A percentile compares a stretch with the other conserved stretches of the same genome.
Conservation (phyloP, 2,888 invertebrate species). For the Machimus rusticus region DNA sequence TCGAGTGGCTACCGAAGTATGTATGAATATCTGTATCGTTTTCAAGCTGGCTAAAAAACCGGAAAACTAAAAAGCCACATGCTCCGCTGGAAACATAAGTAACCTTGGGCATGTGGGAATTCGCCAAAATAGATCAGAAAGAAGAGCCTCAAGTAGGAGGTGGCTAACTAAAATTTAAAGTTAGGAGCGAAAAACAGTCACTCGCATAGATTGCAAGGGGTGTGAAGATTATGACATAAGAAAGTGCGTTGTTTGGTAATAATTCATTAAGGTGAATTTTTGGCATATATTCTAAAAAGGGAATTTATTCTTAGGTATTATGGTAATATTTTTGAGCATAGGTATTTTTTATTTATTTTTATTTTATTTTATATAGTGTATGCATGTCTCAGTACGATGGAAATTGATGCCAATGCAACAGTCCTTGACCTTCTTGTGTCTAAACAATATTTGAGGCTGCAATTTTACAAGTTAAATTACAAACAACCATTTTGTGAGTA, state of each 20-base stretch:
- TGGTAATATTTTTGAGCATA: too few relatives aligned
- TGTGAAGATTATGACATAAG: neutral
- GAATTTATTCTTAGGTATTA: neutral
- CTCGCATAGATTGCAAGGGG: neutral
- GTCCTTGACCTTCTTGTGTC: neutral
- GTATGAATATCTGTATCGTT: neutral
- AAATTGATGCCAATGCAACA: neutral
- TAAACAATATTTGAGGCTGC: neutral
- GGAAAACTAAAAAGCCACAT: neutral
- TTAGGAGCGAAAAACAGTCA: neutral
- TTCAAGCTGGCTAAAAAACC: neutral
- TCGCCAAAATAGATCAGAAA: neutral
- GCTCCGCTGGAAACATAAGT: neutral
- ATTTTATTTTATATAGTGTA: neutral
- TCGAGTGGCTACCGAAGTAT: neutral
- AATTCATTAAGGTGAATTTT: neutral
- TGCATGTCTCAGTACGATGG: neutral
- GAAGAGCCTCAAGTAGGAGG: neutral
- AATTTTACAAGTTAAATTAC: conserved; percentile 20
- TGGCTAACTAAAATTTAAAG: neutral
- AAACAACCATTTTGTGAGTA: conserved; percentile 24
- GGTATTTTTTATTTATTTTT: neutral
- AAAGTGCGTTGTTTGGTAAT: neutral
- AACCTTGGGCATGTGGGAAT: neutral
- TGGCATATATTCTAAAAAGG: neutral